phyloP scores from a whole-genome alignment of 92 coral and sea anemone species.

The Umimayanthus chanpuru region DNA sequence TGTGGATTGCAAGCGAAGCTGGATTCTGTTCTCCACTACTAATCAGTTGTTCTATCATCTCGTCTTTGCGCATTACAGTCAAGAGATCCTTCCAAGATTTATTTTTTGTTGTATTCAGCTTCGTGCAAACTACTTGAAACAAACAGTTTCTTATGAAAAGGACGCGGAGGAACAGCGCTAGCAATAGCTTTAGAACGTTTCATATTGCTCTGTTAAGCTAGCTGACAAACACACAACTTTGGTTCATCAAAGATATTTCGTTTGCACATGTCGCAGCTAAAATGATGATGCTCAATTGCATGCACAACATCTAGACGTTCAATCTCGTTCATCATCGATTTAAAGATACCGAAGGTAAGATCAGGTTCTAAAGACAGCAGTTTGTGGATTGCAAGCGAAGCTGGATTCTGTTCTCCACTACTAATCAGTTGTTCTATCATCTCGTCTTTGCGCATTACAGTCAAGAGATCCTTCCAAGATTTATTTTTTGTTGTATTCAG shows the following conservation, averaged over 20 bases:
- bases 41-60: conserved; percentile 15
- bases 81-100: conserved; percentile 34
- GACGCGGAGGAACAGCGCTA: too few species aligned
- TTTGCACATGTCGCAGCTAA: conserved; percentile 31
- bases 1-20: neutral
- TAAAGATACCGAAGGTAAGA: conserved; percentile 25
- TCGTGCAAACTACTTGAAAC: conserved; percentile 3
- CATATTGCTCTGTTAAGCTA: neutral
- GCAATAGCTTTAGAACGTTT: too few species aligned
- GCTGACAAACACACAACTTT: conserved; percentile 21
- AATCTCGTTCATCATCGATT: conserved; percentile 31
- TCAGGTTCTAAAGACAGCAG: conserved; percentile 1
- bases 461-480: conserved; percentile 33
- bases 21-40: conserved; percentile 21
- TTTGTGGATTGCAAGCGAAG: conserved; percentile 1
- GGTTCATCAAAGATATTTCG: conserved; percentile 35
- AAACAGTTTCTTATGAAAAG: conserved; percentile 12
- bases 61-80: conserved; percentile 40
- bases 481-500: conserved; percentile 27
- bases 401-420: conserved; percentile 17
- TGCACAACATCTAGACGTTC: conserved; percentile 22
- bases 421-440: conserved; percentile 21
- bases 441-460: conserved; percentile 37
- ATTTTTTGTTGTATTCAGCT: conserved; percentile 26
- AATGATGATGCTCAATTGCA: conserved; percentile 26